Conservation (phyloP, 1,140 invertebrate genomes). For the Pomacea maculata region DNA sequence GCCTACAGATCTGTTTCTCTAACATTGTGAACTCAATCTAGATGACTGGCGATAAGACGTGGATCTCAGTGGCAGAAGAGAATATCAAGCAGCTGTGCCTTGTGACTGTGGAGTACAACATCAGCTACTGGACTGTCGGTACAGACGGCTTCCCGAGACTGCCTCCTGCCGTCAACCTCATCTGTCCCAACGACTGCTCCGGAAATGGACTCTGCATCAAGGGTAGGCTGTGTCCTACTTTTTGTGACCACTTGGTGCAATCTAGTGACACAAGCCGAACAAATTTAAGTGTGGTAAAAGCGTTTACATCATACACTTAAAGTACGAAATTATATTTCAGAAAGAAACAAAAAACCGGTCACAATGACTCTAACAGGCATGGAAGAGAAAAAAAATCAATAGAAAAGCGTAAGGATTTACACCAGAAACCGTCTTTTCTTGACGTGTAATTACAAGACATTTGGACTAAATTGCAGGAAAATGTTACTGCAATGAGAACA, state of each 20-base stretch:
- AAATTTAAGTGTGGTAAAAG: too few relatives aligned
- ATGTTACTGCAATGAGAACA: slow-evolving; percentile 36
- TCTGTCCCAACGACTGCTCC: slow-evolving; percentile 47
- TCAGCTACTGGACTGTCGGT: slow-evolving; percentile 30
- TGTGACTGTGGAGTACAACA: slow-evolving; percentile 30
- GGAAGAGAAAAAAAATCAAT: too few relatives aligned
- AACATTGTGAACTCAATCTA: not conserved
- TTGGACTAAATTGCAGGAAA: slow-evolving; percentile 15
- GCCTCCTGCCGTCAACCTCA: slow-evolving; percentile 29
- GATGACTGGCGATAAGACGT: slow-evolving; percentile 41
- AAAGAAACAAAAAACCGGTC: too few relatives aligned
- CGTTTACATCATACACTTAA: too few relatives aligned
- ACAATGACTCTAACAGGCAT: too few relatives aligned
- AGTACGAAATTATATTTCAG: too few relatives aligned
- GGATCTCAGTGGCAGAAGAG: slow-evolving; percentile 35
- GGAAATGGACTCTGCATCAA: slow-evolving; percentile 36
- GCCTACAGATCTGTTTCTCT: too few relatives aligned
- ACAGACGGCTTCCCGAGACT: slow-evolving; percentile 17
- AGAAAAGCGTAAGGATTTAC: too few relatives aligned
- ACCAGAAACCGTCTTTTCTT: too few relatives aligned
- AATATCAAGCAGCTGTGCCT: slow-evolving; percentile 37
- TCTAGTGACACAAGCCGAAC: too few relatives aligned
- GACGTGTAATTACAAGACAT: too few relatives aligned
- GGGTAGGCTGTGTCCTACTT: slow-evolving; percentile 25
- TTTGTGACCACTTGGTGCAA: too few relatives aligned